Conservation (phyloP, 2,113 vertebrate genomes). For the Eclectus roratus region DNA sequence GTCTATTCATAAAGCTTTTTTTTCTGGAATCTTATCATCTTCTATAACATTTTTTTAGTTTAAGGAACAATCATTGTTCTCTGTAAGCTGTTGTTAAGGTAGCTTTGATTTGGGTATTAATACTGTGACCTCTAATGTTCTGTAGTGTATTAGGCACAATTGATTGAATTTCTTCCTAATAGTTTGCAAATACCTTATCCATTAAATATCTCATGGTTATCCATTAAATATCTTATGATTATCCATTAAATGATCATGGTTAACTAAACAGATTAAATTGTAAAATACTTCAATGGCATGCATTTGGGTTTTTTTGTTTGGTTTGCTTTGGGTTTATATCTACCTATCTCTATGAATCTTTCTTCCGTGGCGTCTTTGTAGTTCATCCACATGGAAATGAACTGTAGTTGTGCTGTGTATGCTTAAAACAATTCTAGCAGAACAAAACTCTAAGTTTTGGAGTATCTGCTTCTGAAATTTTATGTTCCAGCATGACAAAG, state of each 20-base stretch:
- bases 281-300: neutral
- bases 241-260: neutral
- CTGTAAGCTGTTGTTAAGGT: neutral
- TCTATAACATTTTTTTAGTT: neutral
- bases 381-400: neutral
- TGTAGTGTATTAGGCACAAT: neutral
- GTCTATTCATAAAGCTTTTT: neutral
- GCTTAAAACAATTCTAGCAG: slow-evolving; percentile 48
- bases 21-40: neutral
- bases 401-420: neutral
- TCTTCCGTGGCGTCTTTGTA: neutral
- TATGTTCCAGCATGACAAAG: neutral
- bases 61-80: neutral
- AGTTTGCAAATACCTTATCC: neutral
- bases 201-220: neutral
- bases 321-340: neutral
- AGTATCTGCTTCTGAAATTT: slow-evolving; percentile 50
- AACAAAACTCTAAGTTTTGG: slow-evolving; percentile 32
- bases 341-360: neutral
- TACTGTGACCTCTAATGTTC: neutral
- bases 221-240: neutral
- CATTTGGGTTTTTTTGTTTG: neutral
- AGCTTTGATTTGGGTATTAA: neutral
- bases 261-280: neutral
- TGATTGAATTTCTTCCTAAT: neutral